Evolutionary conservation across 2,113 vertebrate species (phyloP), one percentile per base, ranked within the genome.

Genomic region (Zosterops pallidus): DNA sequence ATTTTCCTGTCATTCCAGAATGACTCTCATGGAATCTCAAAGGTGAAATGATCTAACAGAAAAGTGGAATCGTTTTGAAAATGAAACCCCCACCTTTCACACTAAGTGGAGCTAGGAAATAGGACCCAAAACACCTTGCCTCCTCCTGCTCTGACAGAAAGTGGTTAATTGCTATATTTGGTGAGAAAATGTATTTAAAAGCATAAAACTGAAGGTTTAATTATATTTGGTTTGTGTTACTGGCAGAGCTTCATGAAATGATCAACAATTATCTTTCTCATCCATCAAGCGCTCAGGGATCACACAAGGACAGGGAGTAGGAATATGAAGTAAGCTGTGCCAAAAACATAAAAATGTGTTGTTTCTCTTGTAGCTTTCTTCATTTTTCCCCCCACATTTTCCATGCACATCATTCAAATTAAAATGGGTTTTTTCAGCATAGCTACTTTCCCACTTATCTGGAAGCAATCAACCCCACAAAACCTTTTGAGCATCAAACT

Each of bases 211-310:
- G 50, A 72, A 85, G 52, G 59, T 68, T 95, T 96, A 96, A 96
- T 96, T 96, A 78, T 76, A 93, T 96, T 95, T 96, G 67, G 76
- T 96, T 80, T 85, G 76, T 91, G 50, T 77, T 91, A 72, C 89
- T 94, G 93, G 89, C 93, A 94, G 83, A 90, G 77, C 65, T 86
- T 93, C 87, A 89, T 91, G 82, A 96, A 96, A 95, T 96, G 91
- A 97, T 96, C 93, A 96, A 94, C 96, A 95, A 90, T 97, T 96
- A 94, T 96, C 87, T 92, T 96, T 89, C 90, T 93, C 95, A 96
- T 95, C 93, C 65, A 89, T 97, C 94, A 95, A 95, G 70, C 83
- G 91, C 64, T 89, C 72, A 80, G 87, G 81, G 92, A 96, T 94
- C 94, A 92, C 87, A 71, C 79, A 87, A 96, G 94, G 93, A 94